Evolutionary conservation across 2,113 vertebrate species (phyloP).

Genomic region (Mirounga angustirostris): DNA sequence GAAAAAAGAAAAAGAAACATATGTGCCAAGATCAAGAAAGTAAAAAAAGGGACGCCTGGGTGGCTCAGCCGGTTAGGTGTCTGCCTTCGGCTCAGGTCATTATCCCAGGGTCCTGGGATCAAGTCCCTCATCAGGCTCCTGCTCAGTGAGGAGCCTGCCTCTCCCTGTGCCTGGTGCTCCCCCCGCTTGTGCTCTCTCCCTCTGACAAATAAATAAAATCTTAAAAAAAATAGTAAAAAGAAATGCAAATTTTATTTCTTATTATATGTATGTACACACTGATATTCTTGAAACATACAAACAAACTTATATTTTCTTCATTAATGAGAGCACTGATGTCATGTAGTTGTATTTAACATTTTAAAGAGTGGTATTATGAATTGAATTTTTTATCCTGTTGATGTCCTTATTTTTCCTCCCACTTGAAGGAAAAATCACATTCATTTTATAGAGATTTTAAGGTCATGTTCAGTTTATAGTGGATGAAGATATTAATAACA

Average conservation of each 20-base stretch:
- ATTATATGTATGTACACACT: not conserved
- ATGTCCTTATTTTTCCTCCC: conserved; percentile 1
- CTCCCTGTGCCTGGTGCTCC: not conserved
- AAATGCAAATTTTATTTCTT: not conserved
- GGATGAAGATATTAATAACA: conserved; percentile 29
- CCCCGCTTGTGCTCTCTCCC: not conserved
- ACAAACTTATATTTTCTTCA: not conserved
- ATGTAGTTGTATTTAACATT: not conserved
- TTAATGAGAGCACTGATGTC: not conserved
- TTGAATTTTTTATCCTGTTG: not conserved
- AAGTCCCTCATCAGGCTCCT: not conserved
- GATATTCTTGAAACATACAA: not conserved
- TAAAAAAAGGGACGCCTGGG: not conserved
- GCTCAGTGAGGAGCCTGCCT: not conserved
- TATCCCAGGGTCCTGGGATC: not conserved
- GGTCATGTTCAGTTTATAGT: not conserved
- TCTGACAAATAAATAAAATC: not conserved
- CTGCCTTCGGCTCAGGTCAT: not conserved
- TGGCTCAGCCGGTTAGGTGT: not conserved
- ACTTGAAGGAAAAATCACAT: not conserved
- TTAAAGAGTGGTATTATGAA: conserved; percentile 42
- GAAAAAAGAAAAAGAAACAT: not conserved
- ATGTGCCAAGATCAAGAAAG: not conserved
- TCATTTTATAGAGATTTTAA: conserved; percentile 34
- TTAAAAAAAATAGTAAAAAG: not conserved